A percentile compares a stretch with the other conserved stretches of the same genome.
These are phyloP conservation scores for Selene dorsalis DNA, from an alignment of 2,797 vertebrate genomes.

Conservation along the genomic window DNA sequence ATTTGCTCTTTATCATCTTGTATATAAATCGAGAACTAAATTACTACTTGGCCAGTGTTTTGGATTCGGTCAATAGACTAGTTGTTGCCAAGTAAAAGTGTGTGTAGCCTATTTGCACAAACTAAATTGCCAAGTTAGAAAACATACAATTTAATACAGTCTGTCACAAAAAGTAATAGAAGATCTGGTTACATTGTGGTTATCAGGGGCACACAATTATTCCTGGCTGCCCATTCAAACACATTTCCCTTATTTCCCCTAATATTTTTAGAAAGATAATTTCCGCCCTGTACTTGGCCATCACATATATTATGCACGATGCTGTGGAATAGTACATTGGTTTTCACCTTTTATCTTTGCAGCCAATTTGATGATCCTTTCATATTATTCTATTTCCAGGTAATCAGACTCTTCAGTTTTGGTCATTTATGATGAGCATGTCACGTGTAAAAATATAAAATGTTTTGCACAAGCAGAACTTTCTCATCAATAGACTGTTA, in stretches of 20 bases:
- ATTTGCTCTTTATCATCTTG: neutral
- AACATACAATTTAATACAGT: slow-evolving; percentile 1
- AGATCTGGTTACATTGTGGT: neutral
- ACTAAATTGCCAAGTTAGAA: neutral
- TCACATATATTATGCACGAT: slow-evolving; percentile 74
- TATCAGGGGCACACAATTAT: slow-evolving; percentile 35
- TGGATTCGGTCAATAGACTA: too few relatives aligned
- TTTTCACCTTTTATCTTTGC: slow-evolving; percentile 60
- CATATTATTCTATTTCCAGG: slow-evolving; percentile 51
- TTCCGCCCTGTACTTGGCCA: slow-evolving; percentile 58
- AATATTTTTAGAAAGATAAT: slow-evolving; percentile 78
- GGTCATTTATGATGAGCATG: slow-evolving; percentile 5
- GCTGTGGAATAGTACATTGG: slow-evolving; percentile 52
- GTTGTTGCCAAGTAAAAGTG: neutral
- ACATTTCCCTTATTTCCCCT: slow-evolving; percentile 59
- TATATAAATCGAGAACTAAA: neutral
- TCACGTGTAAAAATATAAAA: neutral
- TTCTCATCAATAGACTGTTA: neutral
- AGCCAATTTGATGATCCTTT: slow-evolving; percentile 49
- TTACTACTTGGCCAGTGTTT: neutral
- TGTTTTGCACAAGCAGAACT: slow-evolving; percentile 2
- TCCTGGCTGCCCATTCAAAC: slow-evolving; percentile 49
- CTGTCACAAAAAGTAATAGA: slow-evolving; percentile 8
- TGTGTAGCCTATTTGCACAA: neutral
- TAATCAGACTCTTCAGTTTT: slow-evolving; percentile 13